These are phyloP conservation scores for Silurus lanzhouensis DNA, from an alignment of 2,797 vertebrate species.

Conservation along the genomic window DNA sequence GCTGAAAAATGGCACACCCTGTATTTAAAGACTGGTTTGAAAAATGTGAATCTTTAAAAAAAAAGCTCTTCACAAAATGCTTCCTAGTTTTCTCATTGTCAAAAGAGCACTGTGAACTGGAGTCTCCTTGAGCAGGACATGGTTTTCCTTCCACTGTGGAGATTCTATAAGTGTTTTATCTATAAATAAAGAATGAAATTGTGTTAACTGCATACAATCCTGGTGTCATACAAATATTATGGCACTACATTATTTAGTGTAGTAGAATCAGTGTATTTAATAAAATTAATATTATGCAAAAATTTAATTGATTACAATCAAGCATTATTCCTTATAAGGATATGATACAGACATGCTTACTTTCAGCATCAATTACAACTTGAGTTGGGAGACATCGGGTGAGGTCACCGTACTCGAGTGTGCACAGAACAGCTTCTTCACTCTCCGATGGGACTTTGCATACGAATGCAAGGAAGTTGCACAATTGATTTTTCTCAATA, in stretches of 20 bases:
- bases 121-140: conserved; percentile 64
- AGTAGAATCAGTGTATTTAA: background rate
- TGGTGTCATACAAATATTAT: background rate
- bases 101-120: conserved; percentile 72
- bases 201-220: background rate
- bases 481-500: conserved; percentile 81
- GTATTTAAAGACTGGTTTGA: background rate
- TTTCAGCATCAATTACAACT: conserved; percentile 68
- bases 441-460: conserved; percentile 58
- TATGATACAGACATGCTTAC: conserved; percentile 63
- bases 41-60: background rate
- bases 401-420: conserved; percentile 77
- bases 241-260: background rate
- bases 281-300: background rate
- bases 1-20: too few relatives aligned
- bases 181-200: conserved; percentile 50
- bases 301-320: background rate
- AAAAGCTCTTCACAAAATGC: conserved; percentile 55
- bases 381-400: conserved; percentile 76
- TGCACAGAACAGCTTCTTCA: conserved; percentile 64
- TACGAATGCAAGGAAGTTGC: conserved; percentile 76
- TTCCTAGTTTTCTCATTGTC: conserved; percentile 61
- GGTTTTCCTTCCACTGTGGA: conserved; percentile 67
- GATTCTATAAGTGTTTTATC: conserved; percentile 63
- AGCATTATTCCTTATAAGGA: background rate